phyloP scores from a whole-genome alignment of 2,888 invertebrate species.

The Ectemnius continuus region DNA sequence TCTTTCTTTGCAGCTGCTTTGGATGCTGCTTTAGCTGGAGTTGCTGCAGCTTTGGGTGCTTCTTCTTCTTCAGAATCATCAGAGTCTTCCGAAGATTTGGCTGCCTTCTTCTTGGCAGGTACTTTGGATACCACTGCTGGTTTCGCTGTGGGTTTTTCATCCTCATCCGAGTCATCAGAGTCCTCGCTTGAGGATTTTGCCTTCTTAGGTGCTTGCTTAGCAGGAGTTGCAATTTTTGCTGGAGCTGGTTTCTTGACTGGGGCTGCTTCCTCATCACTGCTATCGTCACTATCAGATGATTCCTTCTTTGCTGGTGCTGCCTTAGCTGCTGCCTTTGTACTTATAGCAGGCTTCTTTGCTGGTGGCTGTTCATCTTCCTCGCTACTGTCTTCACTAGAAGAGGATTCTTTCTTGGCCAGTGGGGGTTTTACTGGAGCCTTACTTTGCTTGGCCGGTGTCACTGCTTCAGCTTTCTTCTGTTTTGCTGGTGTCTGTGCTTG shows the following conservation, averaged over 20 bases:
- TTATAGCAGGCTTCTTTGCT: conserved; percentile 17
- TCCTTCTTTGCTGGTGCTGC: conserved; percentile 30
- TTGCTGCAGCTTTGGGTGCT: conserved; percentile 46
- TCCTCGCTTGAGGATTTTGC: conserved; percentile 61
- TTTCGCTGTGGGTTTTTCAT: conserved; percentile 57
- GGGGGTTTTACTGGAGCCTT: conserved; percentile 19
- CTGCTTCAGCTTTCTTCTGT: conserved; percentile 43
- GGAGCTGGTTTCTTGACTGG: conserved; percentile 57
- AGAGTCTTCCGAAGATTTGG: conserved; percentile 65
- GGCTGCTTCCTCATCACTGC: conserved; percentile 53
- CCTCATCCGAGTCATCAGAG: conserved; percentile 74
- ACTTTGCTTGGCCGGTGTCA: not conserved
- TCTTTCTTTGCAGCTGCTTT: conserved; percentile 56
- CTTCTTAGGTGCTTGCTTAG: conserved; percentile 52
- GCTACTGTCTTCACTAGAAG: conserved; percentile 76
- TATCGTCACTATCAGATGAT: conserved; percentile 47
- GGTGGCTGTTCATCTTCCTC: conserved; percentile 66
- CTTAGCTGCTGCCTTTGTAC: conserved; percentile 15
- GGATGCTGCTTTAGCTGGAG: conserved; percentile 45
- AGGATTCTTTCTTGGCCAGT: conserved; percentile 69
- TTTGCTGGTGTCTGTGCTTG: conserved; percentile 40
- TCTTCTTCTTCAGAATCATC: conserved; percentile 69
- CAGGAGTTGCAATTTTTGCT: conserved; percentile 70
- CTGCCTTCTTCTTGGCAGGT: conserved; percentile 51
- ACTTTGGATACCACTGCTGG: conserved; percentile 11